Conservation (phyloP, 2,888 invertebrate species). For the Phyllotreta striolata region DNA sequence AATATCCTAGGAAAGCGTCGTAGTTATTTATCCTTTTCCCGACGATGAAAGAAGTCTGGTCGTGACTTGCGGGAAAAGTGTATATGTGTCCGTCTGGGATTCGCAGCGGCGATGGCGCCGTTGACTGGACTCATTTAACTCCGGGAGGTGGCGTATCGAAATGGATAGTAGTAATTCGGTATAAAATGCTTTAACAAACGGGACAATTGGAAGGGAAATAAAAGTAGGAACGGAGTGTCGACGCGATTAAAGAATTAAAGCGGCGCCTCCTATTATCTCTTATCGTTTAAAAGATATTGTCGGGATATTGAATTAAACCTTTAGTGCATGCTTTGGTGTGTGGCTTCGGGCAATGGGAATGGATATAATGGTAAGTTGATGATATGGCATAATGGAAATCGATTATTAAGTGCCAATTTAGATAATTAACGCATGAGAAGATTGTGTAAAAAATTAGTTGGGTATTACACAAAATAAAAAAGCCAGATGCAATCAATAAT, state of each 20-base stretch:
- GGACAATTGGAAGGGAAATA: slow-evolving; percentile 21
- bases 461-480: too few species aligned
- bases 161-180: slow-evolving; percentile 13
- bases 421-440: too few species aligned
- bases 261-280: too few species aligned
- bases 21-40: neutral
- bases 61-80: slow-evolving; percentile 6
- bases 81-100: slow-evolving; percentile 14
- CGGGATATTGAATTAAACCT: too few species aligned
- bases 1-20: neutral
- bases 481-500: too few species aligned
- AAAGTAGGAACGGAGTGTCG: neutral
- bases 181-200: slow-evolving; percentile 11
- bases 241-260: neutral
- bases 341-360: too few species aligned
- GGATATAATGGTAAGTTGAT: too few species aligned
- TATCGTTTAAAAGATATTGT: too few species aligned
- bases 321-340: too few species aligned
- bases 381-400: too few species aligned
- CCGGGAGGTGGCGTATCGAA: slow-evolving; percentile 25
- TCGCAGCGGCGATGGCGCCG: slow-evolving; percentile 17
- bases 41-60: neutral
- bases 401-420: too few species aligned
- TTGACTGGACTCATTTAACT: slow-evolving; percentile 23
- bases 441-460: too few species aligned